Percentiles rank a stretch among this genome's conserved stretches.
Evolutionary conservation across 2,113 vertebrate species (phyloP).

Genomic region (Erinaceus europaeus): DNA sequence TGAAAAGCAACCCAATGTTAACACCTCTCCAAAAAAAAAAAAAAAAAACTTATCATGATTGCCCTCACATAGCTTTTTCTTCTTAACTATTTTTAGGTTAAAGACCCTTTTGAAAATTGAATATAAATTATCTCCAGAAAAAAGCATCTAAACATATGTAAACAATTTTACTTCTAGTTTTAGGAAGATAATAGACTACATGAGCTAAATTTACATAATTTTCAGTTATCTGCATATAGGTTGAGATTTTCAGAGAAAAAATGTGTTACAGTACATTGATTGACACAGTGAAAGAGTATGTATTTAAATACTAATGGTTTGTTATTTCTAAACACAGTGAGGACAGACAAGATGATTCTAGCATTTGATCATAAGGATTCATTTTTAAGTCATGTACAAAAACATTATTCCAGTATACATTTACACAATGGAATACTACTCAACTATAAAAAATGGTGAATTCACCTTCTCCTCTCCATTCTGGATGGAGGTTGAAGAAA

Average conservation of each 20-base stretch:
- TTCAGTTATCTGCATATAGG: background rate
- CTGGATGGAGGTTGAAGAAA: too few species aligned
- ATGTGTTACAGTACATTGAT: background rate
- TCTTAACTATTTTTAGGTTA: background rate
- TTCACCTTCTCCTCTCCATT: too few species aligned
- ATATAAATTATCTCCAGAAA: background rate
- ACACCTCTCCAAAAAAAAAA: background rate
- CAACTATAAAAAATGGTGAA: too few species aligned
- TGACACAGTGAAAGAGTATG: background rate
- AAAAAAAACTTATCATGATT: background rate
- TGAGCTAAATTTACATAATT: background rate
- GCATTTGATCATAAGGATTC: background rate
- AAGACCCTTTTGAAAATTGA: background rate
- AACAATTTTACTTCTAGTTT: background rate
- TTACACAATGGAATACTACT: too few species aligned
- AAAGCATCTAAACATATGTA: background rate
- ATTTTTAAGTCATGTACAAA: background rate
- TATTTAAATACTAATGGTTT: background rate
- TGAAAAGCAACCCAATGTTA: background rate
- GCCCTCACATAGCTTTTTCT: background rate
- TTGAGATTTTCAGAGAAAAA: background rate
- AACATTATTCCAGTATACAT: too few species aligned
- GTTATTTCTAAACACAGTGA: background rate
- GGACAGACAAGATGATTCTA: background rate
- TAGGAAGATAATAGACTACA: background rate